Evolutionary conservation across 2,888 invertebrate species (phyloP).

Genomic region (Laothoe populi): DNA sequence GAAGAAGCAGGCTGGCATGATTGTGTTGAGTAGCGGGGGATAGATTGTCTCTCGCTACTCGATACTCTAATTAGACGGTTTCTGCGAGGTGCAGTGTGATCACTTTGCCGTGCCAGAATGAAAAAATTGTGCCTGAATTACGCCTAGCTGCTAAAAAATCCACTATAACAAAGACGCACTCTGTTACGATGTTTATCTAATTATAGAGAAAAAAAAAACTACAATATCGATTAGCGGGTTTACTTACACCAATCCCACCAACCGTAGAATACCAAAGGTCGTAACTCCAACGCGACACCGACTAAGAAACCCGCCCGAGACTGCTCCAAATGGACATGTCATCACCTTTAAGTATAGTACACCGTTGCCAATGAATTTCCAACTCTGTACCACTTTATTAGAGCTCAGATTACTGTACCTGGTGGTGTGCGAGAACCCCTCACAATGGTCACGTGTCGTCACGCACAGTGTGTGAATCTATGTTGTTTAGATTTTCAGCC

Average conservation of each 20-base stretch:
- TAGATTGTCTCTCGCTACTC: too few relatives aligned
- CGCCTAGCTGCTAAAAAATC: too few relatives aligned
- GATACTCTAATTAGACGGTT: too few relatives aligned
- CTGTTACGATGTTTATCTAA: too few relatives aligned
- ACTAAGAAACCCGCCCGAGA: conserved; percentile 14
- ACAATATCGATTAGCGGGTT: neutral
- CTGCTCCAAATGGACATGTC: conserved; percentile 18
- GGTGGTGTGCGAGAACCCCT: too few relatives aligned
- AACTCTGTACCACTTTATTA: neutral
- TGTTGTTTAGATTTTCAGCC: neutral
- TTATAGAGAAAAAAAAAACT: neutral
- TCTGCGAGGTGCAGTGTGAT: too few relatives aligned
- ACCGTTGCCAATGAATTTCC: neutral
- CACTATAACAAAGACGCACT: too few relatives aligned
- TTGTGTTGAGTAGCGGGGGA: too few relatives aligned
- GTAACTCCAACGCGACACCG: conserved; percentile 10
- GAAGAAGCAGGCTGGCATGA: too few relatives aligned
- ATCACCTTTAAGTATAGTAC: neutral
- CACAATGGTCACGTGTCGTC: conserved; percentile 20
- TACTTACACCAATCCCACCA: neutral
- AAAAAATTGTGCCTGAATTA: too few relatives aligned
- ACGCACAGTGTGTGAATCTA: conserved; percentile 2
- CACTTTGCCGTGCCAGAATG: too few relatives aligned
- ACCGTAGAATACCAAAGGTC: conserved; percentile 7
- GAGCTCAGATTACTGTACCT: neutral